Base-by-base conservation (phyloP, 2,797 vertebrate genomes). In the Xenentodon cancila region DNA sequence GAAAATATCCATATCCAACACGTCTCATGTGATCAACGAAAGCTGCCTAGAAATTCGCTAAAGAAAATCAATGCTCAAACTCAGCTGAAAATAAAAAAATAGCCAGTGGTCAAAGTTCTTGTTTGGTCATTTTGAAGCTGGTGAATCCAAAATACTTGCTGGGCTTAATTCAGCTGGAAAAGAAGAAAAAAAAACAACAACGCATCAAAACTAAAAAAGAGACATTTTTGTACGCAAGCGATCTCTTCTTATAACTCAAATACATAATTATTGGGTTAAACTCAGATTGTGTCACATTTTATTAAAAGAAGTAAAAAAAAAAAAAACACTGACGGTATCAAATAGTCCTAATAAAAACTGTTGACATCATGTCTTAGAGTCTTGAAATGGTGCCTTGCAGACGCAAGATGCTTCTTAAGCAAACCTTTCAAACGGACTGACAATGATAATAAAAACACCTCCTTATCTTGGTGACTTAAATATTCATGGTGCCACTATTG, bases 381-480 rank as follows among this genome's bases (percentile, higher is more conserved):
- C 32, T 40, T 37, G 12, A 12, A 20, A 11, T 3, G 18, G 32
- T 40, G 34, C 1, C 32, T 54, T 16, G 1, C 1, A 42, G 17
- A 11, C 15, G 3, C 15, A 11, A 12, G 11, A 20, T 22, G 40
- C 30, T 30, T 11, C 2, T 12, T 20, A 0, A 47, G 2, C 3
- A 2, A 47, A 47, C 18, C 18, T 4, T 20, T 11, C 19, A 12
- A 19, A 9, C 3, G 44, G n/a, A 34, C 9, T 2, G 9, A 18
- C n/a, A 18, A 16, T 8, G 21, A 51, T 17, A 8, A 53, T 45
- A 25, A 9, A 44, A 53, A 71, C 59, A 56, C 73, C n/a, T 60
- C 0, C 22, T 2, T 5, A 15, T 37, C 12, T 20, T 54, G 1
- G 30, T 30, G 12, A 37, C 34, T 37, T 1, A 37, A 37, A 37